Conservation (phyloP, 2,113 vertebrate genomes). For the Oreochromis tanganicae region DNA sequence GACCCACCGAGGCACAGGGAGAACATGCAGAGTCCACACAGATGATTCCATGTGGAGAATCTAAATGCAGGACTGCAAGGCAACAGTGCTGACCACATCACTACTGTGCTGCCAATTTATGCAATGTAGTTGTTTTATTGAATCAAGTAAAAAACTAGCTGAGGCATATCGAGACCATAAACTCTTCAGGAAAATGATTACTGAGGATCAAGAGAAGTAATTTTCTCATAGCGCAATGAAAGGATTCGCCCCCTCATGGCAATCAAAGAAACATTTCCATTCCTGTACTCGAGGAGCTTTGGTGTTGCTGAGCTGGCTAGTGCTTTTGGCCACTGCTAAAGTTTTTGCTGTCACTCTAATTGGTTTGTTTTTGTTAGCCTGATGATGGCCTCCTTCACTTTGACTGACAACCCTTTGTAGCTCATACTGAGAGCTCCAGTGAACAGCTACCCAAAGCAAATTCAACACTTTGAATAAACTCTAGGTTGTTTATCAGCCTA, state of each 20-base stretch:
- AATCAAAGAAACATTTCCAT: not conserved
- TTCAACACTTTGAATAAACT: not conserved
- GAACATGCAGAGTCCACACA: not conserved
- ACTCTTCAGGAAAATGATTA: not conserved
- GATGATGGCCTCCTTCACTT: not conserved
- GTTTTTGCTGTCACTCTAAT: not conserved
- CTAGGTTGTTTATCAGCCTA: not conserved
- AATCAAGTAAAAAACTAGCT: not conserved
- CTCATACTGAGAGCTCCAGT: not conserved
- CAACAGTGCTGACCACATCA: not conserved
- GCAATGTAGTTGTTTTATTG: not conserved
- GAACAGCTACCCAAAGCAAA: not conserved
- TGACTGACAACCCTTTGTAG: not conserved
- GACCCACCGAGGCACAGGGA: too few species aligned
- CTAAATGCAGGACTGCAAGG: too few species aligned
- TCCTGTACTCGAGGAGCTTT: not conserved
- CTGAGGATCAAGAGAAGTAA: not conserved
- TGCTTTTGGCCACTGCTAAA: not conserved
- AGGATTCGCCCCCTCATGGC: not conserved
- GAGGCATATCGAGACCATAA: not conserved
- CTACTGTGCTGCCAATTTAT: not conserved
- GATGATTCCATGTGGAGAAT: too few species aligned
- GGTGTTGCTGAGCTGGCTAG: not conserved
- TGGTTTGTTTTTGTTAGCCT: not conserved
- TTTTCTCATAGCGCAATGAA: not conserved